phyloP scores from a whole-genome alignment of 2,888 invertebrate genomes.

The Dolomedes plantarius region DNA sequence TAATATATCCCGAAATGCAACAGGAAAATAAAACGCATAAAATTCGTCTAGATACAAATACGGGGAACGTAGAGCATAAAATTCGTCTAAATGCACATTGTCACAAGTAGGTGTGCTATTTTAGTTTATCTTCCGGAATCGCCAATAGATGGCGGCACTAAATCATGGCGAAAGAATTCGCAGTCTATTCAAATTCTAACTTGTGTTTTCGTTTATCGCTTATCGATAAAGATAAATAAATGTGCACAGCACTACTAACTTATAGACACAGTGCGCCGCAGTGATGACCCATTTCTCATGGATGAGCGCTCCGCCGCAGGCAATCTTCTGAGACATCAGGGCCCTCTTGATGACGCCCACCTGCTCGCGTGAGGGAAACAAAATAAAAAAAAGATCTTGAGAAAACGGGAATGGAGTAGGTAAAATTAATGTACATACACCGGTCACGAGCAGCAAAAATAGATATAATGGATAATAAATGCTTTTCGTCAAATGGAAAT shows the following conservation, averaged over 20 bases:
- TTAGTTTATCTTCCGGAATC: no score
- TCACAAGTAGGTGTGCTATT: no score
- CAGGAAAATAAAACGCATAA: no score
- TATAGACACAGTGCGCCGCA: slow-evolving; percentile 83
- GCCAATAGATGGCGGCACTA: not conserved
- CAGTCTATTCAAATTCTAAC: no score
- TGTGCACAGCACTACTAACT: slow-evolving; percentile 68
- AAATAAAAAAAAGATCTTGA: not conserved
- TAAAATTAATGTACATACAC: not conserved
- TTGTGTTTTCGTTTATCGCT: no score
- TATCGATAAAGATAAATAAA: not conserved
- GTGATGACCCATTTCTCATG: slow-evolving; percentile 96
- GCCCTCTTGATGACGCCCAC: slow-evolving; percentile 92
- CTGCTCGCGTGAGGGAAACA: slow-evolving; percentile 71
- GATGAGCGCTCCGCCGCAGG: slow-evolving; percentile 92
- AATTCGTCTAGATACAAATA: no score
- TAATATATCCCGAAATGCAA: no score
- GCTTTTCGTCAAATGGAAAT: no score
- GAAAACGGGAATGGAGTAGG: not conserved
- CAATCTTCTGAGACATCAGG: slow-evolving; percentile 90
- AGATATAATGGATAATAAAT: not conserved
- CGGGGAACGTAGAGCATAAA: no score
- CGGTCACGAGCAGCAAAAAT: not conserved
- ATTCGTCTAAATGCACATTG: no score
- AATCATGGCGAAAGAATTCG: not conserved